A percentile compares a stretch with the other conserved stretches of the same genome.
These are phyloP conservation scores for Arvicola amphibius DNA, from an alignment of 2,797 vertebrate genomes.

Conservation along the genomic window DNA sequence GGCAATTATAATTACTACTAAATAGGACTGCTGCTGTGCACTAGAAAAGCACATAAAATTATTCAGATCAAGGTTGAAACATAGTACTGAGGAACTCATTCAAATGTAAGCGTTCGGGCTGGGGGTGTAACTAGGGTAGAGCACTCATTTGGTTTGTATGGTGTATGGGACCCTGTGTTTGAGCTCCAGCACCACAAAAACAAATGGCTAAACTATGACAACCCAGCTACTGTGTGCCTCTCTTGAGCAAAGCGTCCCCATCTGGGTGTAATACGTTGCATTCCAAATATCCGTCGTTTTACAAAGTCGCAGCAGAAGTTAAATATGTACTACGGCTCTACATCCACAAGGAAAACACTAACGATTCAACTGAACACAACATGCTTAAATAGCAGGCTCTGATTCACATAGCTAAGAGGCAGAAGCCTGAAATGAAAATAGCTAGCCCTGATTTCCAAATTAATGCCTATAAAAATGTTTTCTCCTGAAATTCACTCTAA, in stretches of 20 bases:
- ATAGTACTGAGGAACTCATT: background rate
- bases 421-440: conserved; percentile 14
- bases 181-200: background rate
- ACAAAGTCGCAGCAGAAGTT: conserved; percentile 37
- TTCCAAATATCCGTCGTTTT: background rate
- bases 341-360: background rate
- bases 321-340: background rate
- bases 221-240: background rate
- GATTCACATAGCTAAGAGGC: background rate
- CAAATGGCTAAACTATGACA: background rate
- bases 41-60: background rate
- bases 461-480: conserved; percentile 19
- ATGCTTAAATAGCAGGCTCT: background rate
- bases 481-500: conserved; percentile 28
- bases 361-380: background rate
- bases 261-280: background rate
- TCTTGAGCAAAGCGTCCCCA: background rate
- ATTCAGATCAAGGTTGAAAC: background rate
- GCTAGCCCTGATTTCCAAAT: conserved; percentile 28
- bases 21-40: background rate
- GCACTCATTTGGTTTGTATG: background rate
- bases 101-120: background rate
- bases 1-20: background rate
- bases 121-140: too few relatives aligned
- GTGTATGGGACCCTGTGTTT: background rate